Conservation (phyloP, 2,888 invertebrate genomes). For the Urechis unicinctus region DNA sequence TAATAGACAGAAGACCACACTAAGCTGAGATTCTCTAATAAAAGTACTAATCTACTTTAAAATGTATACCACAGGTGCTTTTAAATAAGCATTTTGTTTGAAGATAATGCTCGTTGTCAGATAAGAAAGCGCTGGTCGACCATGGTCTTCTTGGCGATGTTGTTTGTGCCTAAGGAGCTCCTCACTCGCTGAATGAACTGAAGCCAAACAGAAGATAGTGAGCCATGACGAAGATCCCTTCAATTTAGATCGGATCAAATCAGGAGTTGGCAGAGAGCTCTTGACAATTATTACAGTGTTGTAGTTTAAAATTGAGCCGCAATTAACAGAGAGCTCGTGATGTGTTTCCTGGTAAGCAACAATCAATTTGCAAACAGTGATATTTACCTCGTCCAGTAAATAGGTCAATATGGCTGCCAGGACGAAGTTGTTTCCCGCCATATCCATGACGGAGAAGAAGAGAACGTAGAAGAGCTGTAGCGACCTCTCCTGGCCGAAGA, state of each 20-base stretch:
- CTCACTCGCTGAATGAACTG: not conserved
- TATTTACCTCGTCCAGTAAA: not conserved
- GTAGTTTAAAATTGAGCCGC: too few relatives aligned
- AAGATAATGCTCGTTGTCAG: not conserved
- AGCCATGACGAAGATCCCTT: not conserved
- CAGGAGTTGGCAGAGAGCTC: too few relatives aligned
- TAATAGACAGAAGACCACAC: too few relatives aligned
- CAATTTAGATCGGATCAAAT: not conserved
- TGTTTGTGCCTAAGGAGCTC: not conserved
- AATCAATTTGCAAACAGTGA: too few relatives aligned
- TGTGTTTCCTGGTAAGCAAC: too few relatives aligned
- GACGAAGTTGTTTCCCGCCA: not conserved
- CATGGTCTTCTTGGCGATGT: not conserved
- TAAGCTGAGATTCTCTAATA: too few relatives aligned
- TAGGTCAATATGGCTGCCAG: not conserved
- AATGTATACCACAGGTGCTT: too few relatives aligned
- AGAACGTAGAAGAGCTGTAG: conserved; percentile 63
- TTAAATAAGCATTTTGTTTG: not conserved
- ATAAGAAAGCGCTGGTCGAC: not conserved
- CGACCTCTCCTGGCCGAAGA: conserved; percentile 65
- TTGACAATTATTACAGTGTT: too few relatives aligned
- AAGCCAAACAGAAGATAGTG: too few relatives aligned
- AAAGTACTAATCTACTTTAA: too few relatives aligned
- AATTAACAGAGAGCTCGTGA: too few relatives aligned
- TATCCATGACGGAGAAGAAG: conserved; percentile 48